Conservation (phyloP, 2,888 invertebrate genomes). For the Saturnia japonica region DNA sequence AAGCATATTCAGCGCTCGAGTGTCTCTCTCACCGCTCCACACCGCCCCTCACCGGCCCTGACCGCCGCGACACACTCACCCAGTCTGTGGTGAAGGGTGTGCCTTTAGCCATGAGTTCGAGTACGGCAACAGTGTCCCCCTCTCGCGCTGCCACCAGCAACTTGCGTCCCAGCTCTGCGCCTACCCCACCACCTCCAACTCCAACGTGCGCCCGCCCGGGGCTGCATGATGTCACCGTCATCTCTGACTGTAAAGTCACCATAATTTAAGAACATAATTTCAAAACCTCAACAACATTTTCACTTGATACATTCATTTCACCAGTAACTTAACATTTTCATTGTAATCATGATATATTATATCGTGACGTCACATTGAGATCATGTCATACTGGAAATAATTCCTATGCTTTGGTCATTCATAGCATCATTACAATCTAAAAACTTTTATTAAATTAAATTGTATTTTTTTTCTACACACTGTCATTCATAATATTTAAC, state of each 20-base stretch:
- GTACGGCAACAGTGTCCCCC: constrained; percentile 89
- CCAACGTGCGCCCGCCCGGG: constrained; percentile 20
- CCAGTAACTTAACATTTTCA: not conserved
- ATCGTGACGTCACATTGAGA: not conserved
- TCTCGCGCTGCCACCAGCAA: constrained; percentile 89
- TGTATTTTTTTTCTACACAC: not conserved
- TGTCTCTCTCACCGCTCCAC: too few relatives aligned
- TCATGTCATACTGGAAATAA: not conserved
- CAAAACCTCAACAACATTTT: not conserved
- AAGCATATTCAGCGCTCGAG: too few relatives aligned
- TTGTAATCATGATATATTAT: not conserved
- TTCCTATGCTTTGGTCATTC: not conserved
- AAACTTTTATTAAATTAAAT: too few relatives aligned
- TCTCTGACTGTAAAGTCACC: constrained; percentile 24
- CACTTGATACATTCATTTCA: not conserved
- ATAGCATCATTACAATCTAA: too few relatives aligned
- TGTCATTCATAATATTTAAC: not conserved
- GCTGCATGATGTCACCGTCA: constrained; percentile 9
- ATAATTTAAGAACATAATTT: not conserved
- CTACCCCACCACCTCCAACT: constrained; percentile 41
- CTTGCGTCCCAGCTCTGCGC: constrained; percentile 91
- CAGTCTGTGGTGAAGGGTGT: constrained; percentile 97
- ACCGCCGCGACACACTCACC: constrained; percentile 76
- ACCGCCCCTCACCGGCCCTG: too few relatives aligned
- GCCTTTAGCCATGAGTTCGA: constrained; percentile 90